These are phyloP conservation scores for Pararge aegeria DNA, from an alignment of 1,140 invertebrate species.

Conservation along the genomic window DNA sequence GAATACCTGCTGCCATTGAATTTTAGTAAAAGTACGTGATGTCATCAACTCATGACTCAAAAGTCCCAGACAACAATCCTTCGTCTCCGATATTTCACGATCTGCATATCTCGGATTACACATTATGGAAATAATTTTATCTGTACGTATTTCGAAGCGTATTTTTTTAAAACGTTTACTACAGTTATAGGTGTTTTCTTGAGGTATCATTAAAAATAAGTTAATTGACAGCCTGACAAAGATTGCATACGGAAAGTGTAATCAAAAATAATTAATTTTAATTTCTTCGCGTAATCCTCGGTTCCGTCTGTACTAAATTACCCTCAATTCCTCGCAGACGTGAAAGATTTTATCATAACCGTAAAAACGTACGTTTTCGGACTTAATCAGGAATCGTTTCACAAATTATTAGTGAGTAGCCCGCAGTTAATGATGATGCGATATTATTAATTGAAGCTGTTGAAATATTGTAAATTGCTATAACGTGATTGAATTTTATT, in stretches of 20 bases:
- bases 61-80: background rate
- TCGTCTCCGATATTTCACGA: slow-evolving; percentile 12
- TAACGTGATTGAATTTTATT: background rate
- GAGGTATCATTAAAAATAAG: background rate
- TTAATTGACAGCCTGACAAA: background rate
- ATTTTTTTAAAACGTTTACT: no score
- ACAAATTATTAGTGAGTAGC: background rate
- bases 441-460: background rate
- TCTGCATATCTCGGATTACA: background rate
- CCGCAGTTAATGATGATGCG: background rate
- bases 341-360: slow-evolving; percentile 2
- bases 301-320: slow-evolving; percentile 11
- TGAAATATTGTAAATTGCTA: background rate
- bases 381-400: slow-evolving; percentile 1
- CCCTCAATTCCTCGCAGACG: slow-evolving; percentile 6
- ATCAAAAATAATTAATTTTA: background rate
- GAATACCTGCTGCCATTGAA: no score
- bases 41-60: background rate
- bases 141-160: no score
- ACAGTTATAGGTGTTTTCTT: background rate
- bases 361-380: slow-evolving; percentile 12
- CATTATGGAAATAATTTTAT: no score
- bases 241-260: background rate
- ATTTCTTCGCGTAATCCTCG: background rate
- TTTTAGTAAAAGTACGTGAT: background rate